Evolutionary conservation across 2,888 invertebrate species (phyloP).

Genomic region (Parnassius apollo): DNA sequence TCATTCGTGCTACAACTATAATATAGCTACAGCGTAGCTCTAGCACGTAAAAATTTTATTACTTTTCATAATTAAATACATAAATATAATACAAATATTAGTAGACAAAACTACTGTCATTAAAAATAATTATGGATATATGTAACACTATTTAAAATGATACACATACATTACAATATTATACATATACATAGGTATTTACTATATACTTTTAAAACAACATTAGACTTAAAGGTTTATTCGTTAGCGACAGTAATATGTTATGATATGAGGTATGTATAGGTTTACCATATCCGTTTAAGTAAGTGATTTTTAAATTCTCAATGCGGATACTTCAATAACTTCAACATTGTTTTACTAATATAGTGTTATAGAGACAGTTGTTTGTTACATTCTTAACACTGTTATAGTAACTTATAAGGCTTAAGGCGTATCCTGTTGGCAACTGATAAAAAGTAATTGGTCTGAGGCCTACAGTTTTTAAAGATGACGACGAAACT

Average conservation of each 20-base stretch:
- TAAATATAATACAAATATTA: no score
- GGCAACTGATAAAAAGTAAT: no score
- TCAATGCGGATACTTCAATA: conserved; percentile 16
- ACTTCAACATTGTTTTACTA: background rate
- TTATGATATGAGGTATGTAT: no score
- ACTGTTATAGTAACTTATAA: background rate
- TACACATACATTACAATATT: background rate
- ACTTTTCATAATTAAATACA: no score
- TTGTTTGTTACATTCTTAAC: conserved; percentile 1
- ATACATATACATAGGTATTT: background rate
- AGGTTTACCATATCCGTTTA: conserved; percentile 4
- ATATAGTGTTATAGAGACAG: background rate
- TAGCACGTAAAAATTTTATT: no score
- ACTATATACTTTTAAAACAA: conserved; percentile 4
- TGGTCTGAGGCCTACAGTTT: no score
- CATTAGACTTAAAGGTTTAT: conserved; percentile 9
- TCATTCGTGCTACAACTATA: no score
- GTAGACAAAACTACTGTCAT: no score
- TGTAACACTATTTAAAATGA: no score
- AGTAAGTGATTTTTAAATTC: conserved; percentile 8
- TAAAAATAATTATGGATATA: no score
- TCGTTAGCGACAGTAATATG: background rate
- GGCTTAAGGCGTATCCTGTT: background rate
- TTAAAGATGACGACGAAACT: no score
- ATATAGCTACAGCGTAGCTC: no score